Percentiles rank a stretch among this genome's conserved stretches.
These are phyloP conservation scores for Papilio dardanus DNA, from an alignment of 1,140 invertebrate species.

Conservation along the genomic window DNA sequence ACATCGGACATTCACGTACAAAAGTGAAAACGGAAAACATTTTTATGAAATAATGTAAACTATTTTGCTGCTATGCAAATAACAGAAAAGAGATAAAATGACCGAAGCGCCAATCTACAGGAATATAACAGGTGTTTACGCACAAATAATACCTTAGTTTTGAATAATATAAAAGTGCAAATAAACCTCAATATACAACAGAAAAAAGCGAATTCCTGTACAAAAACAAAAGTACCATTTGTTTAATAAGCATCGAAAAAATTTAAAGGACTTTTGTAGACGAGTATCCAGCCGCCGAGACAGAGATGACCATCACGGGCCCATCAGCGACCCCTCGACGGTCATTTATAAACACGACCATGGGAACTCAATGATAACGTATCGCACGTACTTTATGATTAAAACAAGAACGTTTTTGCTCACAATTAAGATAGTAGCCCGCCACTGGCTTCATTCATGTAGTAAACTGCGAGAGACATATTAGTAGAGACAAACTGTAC, in stretches of 20 bases:
- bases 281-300: slow-evolving; percentile 37
- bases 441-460: slow-evolving; percentile 17
- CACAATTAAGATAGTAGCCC: slow-evolving; percentile 59
- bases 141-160: too few species aligned
- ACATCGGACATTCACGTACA: slow-evolving; percentile 47
- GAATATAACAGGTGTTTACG: too few species aligned
- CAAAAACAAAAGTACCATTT: neutral
- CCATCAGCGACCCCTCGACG: slow-evolving; percentile 67
- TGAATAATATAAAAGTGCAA: too few species aligned
- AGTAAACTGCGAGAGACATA: neutral
- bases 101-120: too few species aligned
- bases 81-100: too few species aligned
- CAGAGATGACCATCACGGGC: slow-evolving; percentile 68
- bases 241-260: neutral
- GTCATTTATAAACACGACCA: slow-evolving; percentile 75
- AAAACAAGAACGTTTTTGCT: slow-evolving; percentile 65
- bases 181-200: too few species aligned
- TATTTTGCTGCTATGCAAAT: neutral
- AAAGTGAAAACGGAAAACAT: slow-evolving; percentile 24
- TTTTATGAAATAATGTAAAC: neutral
- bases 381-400: slow-evolving; percentile 73
- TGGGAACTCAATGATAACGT: slow-evolving; percentile 72
- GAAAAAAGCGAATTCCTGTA: neutral
- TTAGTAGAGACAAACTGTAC: neutral
- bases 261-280: neutral